A percentile compares a stretch with the other conserved stretches of the same genome.
These are phyloP conservation scores for Clarias laeviceps DNA, from an alignment of 2,797 vertebrate species.

Conservation along the genomic window DNA sequence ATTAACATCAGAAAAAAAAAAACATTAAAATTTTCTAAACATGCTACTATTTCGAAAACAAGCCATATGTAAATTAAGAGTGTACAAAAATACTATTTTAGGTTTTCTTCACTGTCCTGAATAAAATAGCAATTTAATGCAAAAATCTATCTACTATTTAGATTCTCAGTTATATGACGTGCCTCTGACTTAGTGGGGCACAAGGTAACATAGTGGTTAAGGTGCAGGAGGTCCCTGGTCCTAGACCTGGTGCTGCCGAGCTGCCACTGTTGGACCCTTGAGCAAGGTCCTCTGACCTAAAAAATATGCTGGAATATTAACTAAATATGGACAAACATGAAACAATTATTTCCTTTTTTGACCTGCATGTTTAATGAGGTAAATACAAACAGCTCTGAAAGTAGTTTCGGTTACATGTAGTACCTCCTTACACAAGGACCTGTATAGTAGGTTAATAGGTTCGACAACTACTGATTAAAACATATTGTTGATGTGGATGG, in stretches of 20 bases:
- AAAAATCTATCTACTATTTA: background rate
- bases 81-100: background rate
- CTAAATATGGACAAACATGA: background rate
- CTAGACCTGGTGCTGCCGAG: no score
- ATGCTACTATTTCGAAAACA: background rate
- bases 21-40: no score
- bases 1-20: background rate
- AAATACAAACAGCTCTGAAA: background rate
- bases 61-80: background rate
- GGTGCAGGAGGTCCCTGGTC: no score
- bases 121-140: background rate
- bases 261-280: no score
- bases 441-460: background rate
- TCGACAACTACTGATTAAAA: background rate
- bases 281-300: no score
- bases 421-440: background rate
- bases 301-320: background rate
- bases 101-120: background rate
- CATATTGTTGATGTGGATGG: background rate
- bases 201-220: background rate
- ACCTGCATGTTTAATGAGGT: background rate
- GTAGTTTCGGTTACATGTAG: background rate
- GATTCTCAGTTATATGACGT: background rate
- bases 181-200: background rate
- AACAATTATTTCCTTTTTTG: background rate